Evolutionary conservation across 2,888 invertebrate species (phyloP), one percentile per base, ranked within the genome.

Genomic region (Mesochorus sp.): DNA sequence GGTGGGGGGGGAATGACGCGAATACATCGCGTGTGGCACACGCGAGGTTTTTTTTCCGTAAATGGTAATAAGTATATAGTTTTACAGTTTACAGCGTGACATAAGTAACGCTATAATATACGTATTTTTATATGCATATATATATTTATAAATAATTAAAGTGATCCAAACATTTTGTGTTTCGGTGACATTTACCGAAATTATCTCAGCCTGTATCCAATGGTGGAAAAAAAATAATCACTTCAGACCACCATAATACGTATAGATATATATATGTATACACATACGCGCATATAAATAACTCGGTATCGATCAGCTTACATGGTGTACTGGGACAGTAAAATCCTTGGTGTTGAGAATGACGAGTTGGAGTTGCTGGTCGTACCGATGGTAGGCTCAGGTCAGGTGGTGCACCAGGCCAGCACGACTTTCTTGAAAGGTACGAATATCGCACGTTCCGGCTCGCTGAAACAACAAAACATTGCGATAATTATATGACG

Each of bases 391-490:
- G 76, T 17, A 51, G 81, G 76, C 80, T 85, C 85, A 84, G 89
- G 90, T 91, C 90, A 91, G 80, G 90, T 90, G 81, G 88, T 90
- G 85, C 91, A 92, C 96, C 96, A 96, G 0, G 96, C 96, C 93
- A 96, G 95, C 66, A 96, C 95, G 71, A 96, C 94, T 88, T 96
- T 96, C 85, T 94, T 94, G 92, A 96, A 96, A 57, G 96, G 95
- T 72, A 96, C 95, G 87, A 96, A 96, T 49, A 96, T 92, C 19
- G 95, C 94, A 86, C 94, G 93, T 42, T 93, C 93, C 0, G 94
- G 93, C 80, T 95, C 94, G 80, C 95, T 94, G 85, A 82, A 80
- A 49, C 51, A 62, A 19, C 51, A 39, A 47, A 74, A 14, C 31
- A 70, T 8, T 49, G 34, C 3, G 6, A 42, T n/a, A 2, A 2